These are phyloP conservation scores for Sceloporus tristichus DNA, from an alignment of 2,113 vertebrate species.

Conservation along the genomic window DNA sequence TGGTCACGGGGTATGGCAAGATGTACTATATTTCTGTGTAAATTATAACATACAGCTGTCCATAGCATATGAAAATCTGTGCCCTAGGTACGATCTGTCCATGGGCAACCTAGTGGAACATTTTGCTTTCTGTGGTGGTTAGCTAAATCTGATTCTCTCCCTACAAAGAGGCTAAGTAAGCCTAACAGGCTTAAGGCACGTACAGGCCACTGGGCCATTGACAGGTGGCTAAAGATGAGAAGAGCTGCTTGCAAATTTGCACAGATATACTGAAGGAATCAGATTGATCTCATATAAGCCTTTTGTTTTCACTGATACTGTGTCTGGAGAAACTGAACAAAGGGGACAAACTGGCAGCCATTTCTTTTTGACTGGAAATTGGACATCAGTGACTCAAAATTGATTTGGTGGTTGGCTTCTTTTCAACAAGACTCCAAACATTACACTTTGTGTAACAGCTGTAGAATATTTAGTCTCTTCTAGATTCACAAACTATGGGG, in stretches of 20 bases:
- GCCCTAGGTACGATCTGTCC: no score
- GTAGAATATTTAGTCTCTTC: constrained; percentile 51
- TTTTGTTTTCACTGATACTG: not conserved
- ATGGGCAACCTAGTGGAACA: no score
- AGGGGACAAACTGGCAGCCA: constrained; percentile 11
- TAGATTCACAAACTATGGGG: not conserved
- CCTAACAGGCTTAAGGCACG: no score
- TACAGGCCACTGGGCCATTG: no score
- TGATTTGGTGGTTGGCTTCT: constrained; percentile 40
- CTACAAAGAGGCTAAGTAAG: no score
- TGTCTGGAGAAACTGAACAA: constrained; percentile 19
- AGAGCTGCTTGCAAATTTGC: not conserved
- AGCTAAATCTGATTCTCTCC: no score
- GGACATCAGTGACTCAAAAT: constrained; percentile 49
- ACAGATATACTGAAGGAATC: not conserved
- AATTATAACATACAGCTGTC: constrained; percentile 2
- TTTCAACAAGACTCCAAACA: constrained; percentile 47
- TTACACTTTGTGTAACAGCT: constrained; percentile 41
- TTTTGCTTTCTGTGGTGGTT: no score
- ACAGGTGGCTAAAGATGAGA: constrained; percentile 2
- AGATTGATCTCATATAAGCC: not conserved
- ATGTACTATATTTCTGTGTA: not conserved
- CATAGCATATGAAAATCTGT: no score
- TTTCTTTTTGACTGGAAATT: constrained; percentile 49
- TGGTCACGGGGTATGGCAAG: not conserved